Evolutionary conservation across 2,797 vertebrate genomes (phyloP), one percentile per base, ranked within the genome.

Genomic region (Denticeps clupeoides): DNA sequence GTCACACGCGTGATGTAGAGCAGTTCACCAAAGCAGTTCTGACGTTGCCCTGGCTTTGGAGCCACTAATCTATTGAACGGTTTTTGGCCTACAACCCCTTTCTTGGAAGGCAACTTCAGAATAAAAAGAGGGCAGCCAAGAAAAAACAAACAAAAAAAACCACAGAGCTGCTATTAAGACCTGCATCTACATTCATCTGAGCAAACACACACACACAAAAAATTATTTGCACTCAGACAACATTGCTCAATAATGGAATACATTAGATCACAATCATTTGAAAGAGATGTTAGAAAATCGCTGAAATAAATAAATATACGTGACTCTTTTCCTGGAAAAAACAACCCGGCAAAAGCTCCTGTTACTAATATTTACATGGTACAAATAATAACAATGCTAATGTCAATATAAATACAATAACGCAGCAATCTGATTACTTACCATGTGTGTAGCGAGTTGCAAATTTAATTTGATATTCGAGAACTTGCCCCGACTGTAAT

Each of bases 321-420:
- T 27, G 65, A 79, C 73, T 69, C 60, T 59, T 49, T 71, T 70
- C 65, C 69, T 69, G 66, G 65, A 71, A 76, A 63, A 67, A 71
- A 62, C 61, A 67, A 54, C 51, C 58, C n/a, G n/a, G n/a, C n/a
- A 50, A 40, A 33, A 46, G 67, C 71, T 74, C 60, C 46, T 55
- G 72, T 76, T 74, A 73, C 75, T 71, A 71, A 82, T 83, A 82
- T 84, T 84, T 84, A 82, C 79, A 81, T 74, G 65, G 74, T 69
- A 76, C 70, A 80, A 78, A 82, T 78, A 83, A 83, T 78, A 83
- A 83, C 79, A 80, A 84, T 74, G 75, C 73, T 81, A 83, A 82
- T 82, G 77, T 83, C 83, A 84, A 84, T 84, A 83, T 77, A 84
- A 85, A 86, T 79, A 84, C 77, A 84, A 85, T 84, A 82, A 82